phyloP scores from a whole-genome alignment of 2,888 invertebrate genomes.

The Agrenia bidenticulata region DNA sequence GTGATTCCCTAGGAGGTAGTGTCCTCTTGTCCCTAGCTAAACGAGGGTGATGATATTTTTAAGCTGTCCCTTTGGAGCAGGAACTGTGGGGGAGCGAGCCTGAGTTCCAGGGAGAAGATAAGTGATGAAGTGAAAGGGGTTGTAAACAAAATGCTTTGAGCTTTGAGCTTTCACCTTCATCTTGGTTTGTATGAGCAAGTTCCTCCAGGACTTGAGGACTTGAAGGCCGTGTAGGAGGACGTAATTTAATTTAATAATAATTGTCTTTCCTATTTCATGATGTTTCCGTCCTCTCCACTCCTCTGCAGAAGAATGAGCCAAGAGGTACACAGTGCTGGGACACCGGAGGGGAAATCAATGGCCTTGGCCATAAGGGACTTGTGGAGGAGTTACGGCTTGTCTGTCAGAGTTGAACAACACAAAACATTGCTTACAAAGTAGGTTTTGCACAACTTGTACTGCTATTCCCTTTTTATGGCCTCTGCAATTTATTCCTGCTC shows the following conservation, averaged over 20 bases:
- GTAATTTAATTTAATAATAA: constrained; percentile 26
- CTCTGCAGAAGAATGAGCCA: constrained; percentile 51
- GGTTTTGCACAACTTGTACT: constrained; percentile 10
- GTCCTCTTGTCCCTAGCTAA: too few relatives aligned
- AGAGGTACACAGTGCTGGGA: constrained; percentile 50
- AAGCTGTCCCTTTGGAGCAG: too few relatives aligned
- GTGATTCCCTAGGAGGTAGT: too few relatives aligned
- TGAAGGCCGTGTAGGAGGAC: neutral
- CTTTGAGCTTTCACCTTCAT: constrained; percentile 3
- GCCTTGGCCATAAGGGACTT: constrained; percentile 51
- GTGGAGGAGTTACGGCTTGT: constrained; percentile 52
- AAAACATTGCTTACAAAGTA: constrained; percentile 51
- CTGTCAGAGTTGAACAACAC: constrained; percentile 52
- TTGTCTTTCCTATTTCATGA: constrained; percentile 15
- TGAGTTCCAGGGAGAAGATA: too few relatives aligned
- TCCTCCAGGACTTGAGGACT: neutral
- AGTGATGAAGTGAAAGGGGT: neutral
- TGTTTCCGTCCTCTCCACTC: neutral
- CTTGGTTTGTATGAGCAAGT: neutral
- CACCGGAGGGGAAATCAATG: constrained; percentile 51
- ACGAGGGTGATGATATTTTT: too few relatives aligned
- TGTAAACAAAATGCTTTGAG: constrained; percentile 4
- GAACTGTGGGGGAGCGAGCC: too few relatives aligned
- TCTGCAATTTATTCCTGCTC: constrained; percentile 15
- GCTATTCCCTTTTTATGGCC: constrained; percentile 9